A percentile compares a stretch with the other conserved stretches of the same genome.
Conservation (phyloP, 2,113 vertebrate species). For the Addax nasomaculatus region DNA sequence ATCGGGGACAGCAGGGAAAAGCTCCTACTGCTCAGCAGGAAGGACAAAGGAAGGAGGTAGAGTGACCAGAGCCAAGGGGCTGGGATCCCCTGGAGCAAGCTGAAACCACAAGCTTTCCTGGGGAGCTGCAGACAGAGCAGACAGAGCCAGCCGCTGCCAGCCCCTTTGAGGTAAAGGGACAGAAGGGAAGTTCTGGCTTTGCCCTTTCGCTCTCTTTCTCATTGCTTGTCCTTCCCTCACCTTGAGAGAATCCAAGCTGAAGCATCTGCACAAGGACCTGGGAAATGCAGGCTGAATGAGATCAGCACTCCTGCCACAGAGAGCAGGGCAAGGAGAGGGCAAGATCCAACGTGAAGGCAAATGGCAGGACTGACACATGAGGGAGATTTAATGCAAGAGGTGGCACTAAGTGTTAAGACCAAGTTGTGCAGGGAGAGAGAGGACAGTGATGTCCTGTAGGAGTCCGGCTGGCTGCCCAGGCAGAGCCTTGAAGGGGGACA, state of each 20-base stretch:
- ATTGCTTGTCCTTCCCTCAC: not conserved
- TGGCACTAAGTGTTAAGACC: not conserved
- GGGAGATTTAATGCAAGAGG: not conserved
- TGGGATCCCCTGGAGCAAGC: not conserved
- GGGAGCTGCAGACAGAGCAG: not conserved
- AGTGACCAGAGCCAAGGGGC: rapidly evolving
- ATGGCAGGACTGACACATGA: not conserved
- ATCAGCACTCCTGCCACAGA: not conserved
- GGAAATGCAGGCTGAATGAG: not conserved
- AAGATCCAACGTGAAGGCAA: rapidly evolving
- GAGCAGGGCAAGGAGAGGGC: not conserved
- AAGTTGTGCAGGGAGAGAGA: not conserved
- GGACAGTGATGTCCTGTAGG: not conserved
- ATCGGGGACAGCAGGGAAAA: rapidly evolving
- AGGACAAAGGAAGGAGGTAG: not conserved
- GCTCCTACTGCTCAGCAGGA: rapidly evolving
- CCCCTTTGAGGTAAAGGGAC: not conserved
- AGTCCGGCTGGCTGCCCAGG: slow-evolving; percentile 16
- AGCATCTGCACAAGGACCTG: not conserved
- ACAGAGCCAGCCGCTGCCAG: not conserved
- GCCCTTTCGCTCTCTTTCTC: not conserved
- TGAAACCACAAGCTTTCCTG: not conserved
- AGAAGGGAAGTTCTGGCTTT: not conserved
- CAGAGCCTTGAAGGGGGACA: not conserved
- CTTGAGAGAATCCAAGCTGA: not conserved